Percentiles rank a stretch among this genome's conserved stretches.
phyloP scores from a whole-genome alignment of 2,888 invertebrate species.

The Pyrrhia umbra region DNA sequence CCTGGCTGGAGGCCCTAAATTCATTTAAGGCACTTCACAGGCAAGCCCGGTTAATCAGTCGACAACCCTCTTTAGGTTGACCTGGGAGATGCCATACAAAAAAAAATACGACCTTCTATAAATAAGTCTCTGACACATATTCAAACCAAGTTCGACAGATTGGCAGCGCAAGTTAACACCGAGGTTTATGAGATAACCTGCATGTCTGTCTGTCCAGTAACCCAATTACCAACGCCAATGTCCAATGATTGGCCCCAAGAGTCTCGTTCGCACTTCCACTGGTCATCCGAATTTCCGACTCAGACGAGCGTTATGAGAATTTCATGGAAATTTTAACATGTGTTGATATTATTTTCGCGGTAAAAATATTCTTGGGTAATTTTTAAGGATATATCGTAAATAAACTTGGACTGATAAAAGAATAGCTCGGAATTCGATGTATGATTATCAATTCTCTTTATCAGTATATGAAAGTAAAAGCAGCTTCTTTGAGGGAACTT shows the following conservation, averaged over 20 bases:
- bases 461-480: too few species aligned
- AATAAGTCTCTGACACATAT: constrained; percentile 1
- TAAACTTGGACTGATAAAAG: too few species aligned
- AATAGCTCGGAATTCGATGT: too few species aligned
- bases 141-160: constrained; percentile 19
- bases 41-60: too few species aligned
- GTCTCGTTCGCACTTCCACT: constrained; percentile 57
- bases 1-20: too few species aligned
- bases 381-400: too few species aligned
- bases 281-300: constrained; percentile 30
- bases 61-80: not conserved
- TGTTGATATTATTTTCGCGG: constrained; percentile 4
- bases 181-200: constrained; percentile 34
- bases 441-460: too few species aligned
- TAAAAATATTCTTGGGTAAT: not conserved
- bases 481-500: too few species aligned
- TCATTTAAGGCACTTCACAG: too few species aligned
- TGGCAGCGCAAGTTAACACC: constrained; percentile 25
- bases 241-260: constrained; percentile 61
- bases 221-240: constrained; percentile 56
- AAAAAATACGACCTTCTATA: not conserved
- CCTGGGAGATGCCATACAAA: not conserved
- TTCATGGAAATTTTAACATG: constrained; percentile 49
- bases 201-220: constrained; percentile 46
- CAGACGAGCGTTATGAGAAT: constrained; percentile 39